Conservation (phyloP, 2,888 invertebrate genomes). For the Mechanitis mazaeus region DNA sequence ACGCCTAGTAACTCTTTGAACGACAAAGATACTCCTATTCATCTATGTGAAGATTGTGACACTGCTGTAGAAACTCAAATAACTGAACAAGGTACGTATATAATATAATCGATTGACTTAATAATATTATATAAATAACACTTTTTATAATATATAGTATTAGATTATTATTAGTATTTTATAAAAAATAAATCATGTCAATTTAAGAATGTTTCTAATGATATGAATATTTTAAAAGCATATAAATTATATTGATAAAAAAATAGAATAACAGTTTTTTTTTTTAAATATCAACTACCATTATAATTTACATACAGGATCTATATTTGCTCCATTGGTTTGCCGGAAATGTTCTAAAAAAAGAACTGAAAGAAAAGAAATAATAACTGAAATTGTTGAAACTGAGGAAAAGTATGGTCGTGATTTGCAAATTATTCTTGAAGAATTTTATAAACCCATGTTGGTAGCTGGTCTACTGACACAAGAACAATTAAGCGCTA, state of each 20-base stretch:
- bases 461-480: constrained; percentile 92
- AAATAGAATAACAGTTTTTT: no score
- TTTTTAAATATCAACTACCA: no score
- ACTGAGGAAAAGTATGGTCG: constrained; percentile 97
- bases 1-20: constrained; percentile 64
- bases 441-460: constrained; percentile 96
- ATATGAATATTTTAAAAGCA: no score
- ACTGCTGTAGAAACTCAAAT: constrained; percentile 85
- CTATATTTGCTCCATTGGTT: constrained; percentile 85
- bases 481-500: constrained; percentile 92
- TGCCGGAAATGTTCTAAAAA: constrained; percentile 93
- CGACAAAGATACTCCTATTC: constrained; percentile 79
- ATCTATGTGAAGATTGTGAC: constrained; percentile 91
- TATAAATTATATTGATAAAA: no score
- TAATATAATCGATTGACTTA: not conserved
- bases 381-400: constrained; percentile 95
- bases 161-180: no score
- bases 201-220: no score
- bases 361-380: constrained; percentile 93
- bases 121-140: constrained; percentile 5
- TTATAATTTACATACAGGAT: constrained; percentile 60
- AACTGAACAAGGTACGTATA: constrained; percentile 77
- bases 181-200: no score
- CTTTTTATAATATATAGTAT: no score
- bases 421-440: constrained; percentile 93